Percentiles rank a stretch among this genome's conserved stretches.
These are phyloP conservation scores for Bufo gargarizans DNA, from an alignment of 2,113 vertebrate species.

Conservation along the genomic window DNA sequence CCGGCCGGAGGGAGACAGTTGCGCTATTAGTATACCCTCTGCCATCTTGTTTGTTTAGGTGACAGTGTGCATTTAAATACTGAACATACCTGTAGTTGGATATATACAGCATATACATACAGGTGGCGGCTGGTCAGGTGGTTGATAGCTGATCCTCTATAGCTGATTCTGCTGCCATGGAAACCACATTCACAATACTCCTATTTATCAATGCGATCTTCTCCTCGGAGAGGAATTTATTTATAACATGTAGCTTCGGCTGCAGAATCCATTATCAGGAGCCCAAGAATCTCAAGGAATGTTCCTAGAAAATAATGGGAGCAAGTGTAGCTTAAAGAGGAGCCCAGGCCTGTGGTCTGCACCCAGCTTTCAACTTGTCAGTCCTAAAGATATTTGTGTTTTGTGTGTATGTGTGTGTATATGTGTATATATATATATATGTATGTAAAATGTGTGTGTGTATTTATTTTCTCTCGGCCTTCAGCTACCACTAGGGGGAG, in stretches of 20 bases:
- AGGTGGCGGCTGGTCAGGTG: neutral
- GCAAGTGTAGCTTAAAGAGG: neutral
- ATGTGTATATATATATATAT: too few species aligned
- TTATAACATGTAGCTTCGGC: neutral
- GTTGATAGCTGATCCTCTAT: neutral
- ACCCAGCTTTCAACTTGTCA: too few species aligned
- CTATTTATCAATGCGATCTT: neutral
- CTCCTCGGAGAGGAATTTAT: neutral
- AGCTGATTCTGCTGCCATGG: neutral
- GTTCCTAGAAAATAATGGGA: neutral
- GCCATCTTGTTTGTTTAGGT: neutral
- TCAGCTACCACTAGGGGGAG: too few species aligned
- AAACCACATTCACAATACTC: neutral
- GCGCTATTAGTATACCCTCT: neutral
- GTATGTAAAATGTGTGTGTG: rapidly evolving
- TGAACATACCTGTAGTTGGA: neutral
- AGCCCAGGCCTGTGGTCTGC: too few species aligned
- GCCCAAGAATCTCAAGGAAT: neutral
- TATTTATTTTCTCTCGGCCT: too few species aligned
- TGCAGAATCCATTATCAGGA: neutral
- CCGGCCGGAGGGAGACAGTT: neutral
- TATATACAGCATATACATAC: neutral
- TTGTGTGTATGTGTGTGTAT: too few species aligned
- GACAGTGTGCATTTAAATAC: conserved; percentile 26
- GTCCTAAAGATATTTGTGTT: too few species aligned